These are phyloP conservation scores for Heterocephalus glaber DNA, from an alignment of 2,113 vertebrate species.

Conservation along the genomic window DNA sequence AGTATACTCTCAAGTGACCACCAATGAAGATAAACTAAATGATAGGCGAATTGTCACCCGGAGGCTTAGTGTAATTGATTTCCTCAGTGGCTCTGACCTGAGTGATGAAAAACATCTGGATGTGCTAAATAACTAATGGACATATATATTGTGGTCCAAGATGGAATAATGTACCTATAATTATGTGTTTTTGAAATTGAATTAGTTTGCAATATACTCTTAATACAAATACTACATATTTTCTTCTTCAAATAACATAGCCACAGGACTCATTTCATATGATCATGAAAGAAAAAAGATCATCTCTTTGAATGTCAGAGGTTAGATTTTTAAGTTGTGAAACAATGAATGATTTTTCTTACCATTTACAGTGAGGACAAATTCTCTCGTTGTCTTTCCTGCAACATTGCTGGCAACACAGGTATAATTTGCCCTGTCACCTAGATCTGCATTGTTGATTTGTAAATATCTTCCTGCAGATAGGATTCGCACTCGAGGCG, in stretches of 20 bases:
- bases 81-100: neutral
- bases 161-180: neutral
- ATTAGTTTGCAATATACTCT: slow-evolving; percentile 1
- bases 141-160: neutral
- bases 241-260: slow-evolving; percentile 20
- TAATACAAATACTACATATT: neutral
- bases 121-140: neutral
- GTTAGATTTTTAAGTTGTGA: neutral
- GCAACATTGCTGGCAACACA: slow-evolving; percentile 95
- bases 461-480: slow-evolving; percentile 94
- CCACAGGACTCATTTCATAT: neutral
- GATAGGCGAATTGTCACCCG: neutral
- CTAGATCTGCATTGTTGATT: slow-evolving; percentile 93
- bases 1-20: neutral
- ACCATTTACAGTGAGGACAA: slow-evolving; percentile 93
- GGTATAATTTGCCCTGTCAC: slow-evolving; percentile 91
- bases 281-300: neutral
- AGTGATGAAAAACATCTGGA: neutral
- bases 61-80: neutral
- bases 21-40: neutral
- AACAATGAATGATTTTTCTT: slow-evolving; percentile 24
- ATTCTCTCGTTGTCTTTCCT: slow-evolving; percentile 91
- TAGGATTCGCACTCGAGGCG: slow-evolving; percentile 91
- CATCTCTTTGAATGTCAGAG: neutral
- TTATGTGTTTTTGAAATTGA: neutral